phyloP scores from a whole-genome alignment of 1,140 invertebrate species.

The Bradysia coprophila region DNA sequence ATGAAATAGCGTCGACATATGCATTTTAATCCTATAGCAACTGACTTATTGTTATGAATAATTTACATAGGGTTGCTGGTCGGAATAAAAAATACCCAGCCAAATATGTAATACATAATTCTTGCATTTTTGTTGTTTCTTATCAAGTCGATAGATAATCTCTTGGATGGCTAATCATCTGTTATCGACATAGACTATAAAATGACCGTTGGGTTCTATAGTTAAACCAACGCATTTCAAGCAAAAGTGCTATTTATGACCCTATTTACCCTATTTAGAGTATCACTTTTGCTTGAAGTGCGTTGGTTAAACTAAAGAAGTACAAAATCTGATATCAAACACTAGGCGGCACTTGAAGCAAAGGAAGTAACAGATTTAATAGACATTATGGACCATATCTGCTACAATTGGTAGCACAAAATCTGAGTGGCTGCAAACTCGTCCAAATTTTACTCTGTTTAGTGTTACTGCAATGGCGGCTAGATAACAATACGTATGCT shows the following conservation, averaged over 20 bases:
- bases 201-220: neutral
- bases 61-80: neutral
- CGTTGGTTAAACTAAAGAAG: no score
- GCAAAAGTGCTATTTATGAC: no score
- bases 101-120: no score
- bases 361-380: neutral
- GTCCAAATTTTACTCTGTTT: no score
- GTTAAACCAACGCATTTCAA: neutral
- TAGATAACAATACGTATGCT: neutral
- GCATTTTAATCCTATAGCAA: neutral
- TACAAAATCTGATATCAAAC: neutral
- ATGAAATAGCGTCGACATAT: neutral
- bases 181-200: neutral
- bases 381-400: neutral
- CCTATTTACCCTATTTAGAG: no score
- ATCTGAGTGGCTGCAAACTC: no score
- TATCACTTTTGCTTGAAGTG: no score
- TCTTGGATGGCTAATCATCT: neutral
- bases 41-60: neutral
- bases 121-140: neutral
- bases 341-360: neutral
- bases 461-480: neutral
- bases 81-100: neutral
- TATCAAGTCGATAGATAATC: neutral
- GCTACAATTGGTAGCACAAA: no score